These are phyloP conservation scores for Heliothis subflexa DNA, from an alignment of 1,140 invertebrate genomes.

Conservation along the genomic window DNA sequence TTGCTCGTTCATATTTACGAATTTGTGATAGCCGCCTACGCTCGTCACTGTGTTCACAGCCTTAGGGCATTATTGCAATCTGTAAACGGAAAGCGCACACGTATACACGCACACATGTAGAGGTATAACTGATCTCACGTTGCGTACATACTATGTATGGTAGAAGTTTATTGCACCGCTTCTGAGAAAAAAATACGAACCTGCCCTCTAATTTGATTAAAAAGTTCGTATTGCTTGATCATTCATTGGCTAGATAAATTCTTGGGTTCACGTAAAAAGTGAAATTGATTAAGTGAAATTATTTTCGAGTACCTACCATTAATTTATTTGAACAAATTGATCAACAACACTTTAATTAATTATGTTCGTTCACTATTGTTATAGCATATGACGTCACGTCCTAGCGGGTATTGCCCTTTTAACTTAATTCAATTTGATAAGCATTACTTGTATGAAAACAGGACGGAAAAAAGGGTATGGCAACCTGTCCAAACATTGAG, in stretches of 20 bases:
- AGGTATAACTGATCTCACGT: background rate
- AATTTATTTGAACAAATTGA: conserved; percentile 17
- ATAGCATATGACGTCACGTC: conserved; percentile 43
- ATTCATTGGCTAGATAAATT: no score
- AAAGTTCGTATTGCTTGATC: background rate
- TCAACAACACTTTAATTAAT: conserved; percentile 37
- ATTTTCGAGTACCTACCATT: background rate
- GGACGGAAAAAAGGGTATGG: conserved; percentile 50
- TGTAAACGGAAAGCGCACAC: conserved; percentile 21
- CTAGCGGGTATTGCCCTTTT: conserved; percentile 50
- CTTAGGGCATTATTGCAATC: conserved; percentile 35
- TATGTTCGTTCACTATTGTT: conserved; percentile 47
- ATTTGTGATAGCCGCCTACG: background rate
- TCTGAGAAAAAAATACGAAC: background rate
- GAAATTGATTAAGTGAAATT: background rate
- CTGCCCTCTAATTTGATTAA: background rate
- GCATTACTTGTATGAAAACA: conserved; percentile 52
- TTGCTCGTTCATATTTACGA: no score
- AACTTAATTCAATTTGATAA: conserved; percentile 50
- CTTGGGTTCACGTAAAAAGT: no score
- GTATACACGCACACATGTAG: background rate
- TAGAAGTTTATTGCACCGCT: background rate
- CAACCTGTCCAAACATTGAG: conserved; percentile 37
- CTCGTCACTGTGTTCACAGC: background rate
- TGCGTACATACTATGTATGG: background rate